Base-by-base conservation (phyloP, 2,797 vertebrate genomes). In the Hephaestus fuliginosus region DNA sequence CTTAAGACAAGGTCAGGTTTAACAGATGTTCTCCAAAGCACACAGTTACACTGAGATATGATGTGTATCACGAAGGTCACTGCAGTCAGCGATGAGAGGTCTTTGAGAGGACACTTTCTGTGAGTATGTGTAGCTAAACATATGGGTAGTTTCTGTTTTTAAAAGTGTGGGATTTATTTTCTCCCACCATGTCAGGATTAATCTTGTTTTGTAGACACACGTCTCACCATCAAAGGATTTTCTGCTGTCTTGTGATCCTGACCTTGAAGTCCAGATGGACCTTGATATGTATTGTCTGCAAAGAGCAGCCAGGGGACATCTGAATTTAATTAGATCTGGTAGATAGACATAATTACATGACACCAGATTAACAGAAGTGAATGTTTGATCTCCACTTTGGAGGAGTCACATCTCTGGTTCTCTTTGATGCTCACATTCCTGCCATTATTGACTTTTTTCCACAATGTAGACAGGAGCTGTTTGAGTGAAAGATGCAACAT, bases 241-340 rank as follows among this genome's bases (percentile, higher is more conserved):
- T 81, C 84, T 72, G 62, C 66, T 1, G 17, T 76, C 74, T 86
- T 75, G 43, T 82, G 79, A 90, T 86, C 73, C 52, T 58, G 70
- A 86, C 84, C 76, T 78, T 84, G 67, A 76, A 71, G 43, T 66
- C 65, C 18, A 85, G 48, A 81, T 74, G 36, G 55, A 56, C 56
- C 22, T 57, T 74, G 49, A 58, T 52, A 51, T 22, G 49, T 68
- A 22, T 43, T 68, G 62, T 70, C 51, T 63, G 41, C 55, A 63
- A 55, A 66, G 30, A 74, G 25, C 74, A 68, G 68, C 66, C 64
- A n/a, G 48, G 44, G 55, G 64, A 60, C 48, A 65, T 79, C 33
- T 79, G 10, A 43, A 75, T 63, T 68, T 57, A 63, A 88, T 87
- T 84, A 72, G 39, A 82, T 75, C 44, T 65, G n/a, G 5, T 58